Evolutionary conservation across 2,113 vertebrate genomes (phyloP).

Genomic region (Phocoena phocoena): DNA sequence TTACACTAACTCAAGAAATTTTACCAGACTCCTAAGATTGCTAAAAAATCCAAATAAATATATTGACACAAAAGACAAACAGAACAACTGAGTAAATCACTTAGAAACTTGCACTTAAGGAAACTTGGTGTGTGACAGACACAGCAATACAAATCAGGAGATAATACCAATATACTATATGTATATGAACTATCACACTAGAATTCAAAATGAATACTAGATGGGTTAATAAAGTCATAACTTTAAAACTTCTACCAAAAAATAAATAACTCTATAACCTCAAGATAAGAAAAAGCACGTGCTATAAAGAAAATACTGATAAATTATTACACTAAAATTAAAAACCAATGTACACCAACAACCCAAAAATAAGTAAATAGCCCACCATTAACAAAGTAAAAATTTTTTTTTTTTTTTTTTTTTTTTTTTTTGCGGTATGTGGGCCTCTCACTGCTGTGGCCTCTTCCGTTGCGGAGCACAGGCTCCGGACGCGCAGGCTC

Average conservation of each 20-base stretch:
- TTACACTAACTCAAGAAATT: conserved; percentile 6
- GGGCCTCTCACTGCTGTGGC: too few relatives aligned
- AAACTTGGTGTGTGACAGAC: not conserved
- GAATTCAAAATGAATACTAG: not conserved
- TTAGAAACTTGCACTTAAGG: not conserved
- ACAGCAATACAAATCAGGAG: not conserved
- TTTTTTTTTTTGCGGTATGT: too few relatives aligned
- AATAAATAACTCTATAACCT: not conserved
- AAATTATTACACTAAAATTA: not conserved
- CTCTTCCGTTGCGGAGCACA: too few relatives aligned
- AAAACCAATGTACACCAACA: not conserved
- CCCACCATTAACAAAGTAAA: not conserved
- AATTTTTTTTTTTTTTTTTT: too few relatives aligned
- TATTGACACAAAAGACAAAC: not conserved
- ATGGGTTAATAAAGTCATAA: not conserved
- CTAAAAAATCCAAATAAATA: not conserved
- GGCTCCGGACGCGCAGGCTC: too few relatives aligned
- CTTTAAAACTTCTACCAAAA: not conserved
- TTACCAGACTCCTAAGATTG: not conserved
- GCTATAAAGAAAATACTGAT: not conserved
- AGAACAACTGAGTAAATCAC: not conserved
- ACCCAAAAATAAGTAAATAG: not conserved
- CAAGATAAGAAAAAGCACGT: not conserved
- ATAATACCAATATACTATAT: not conserved
- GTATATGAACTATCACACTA: not conserved